A percentile compares a stretch with the other conserved stretches of the same genome.
Evolutionary conservation across 1,140 invertebrate genomes (phyloP).

Genomic region (Mycetomoellerius zeteki): DNA sequence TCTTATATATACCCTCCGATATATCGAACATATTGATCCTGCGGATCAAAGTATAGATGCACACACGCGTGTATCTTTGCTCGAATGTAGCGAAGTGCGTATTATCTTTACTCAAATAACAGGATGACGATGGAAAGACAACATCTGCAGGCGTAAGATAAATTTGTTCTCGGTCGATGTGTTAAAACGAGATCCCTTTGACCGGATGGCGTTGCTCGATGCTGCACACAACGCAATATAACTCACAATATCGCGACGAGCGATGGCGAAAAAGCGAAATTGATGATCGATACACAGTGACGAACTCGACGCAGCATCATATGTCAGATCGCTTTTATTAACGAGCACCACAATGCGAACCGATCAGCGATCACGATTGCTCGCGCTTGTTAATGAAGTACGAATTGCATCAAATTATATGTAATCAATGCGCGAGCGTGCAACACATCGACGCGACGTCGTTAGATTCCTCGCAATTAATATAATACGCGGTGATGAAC

Average conservation of each 20-base stretch:
- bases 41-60: conserved; percentile 22
- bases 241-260: conserved; percentile 34
- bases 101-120: conserved; percentile 49
- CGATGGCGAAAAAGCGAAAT: conserved; percentile 46
- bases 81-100: conserved; percentile 22
- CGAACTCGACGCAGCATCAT: not conserved
- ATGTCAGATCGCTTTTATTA: conserved; percentile 37
- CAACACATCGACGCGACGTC: not conserved
- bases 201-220: conserved; percentile 57
- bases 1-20: not conserved
- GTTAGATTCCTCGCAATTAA: conserved; percentile 56
- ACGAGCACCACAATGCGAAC: not conserved
- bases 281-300: conserved; percentile 45
- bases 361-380: conserved; percentile 19
- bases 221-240: conserved; percentile 55
- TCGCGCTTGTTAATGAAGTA: conserved; percentile 39
- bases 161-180: conserved; percentile 70
- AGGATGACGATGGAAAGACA: conserved; percentile 70
- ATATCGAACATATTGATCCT: conserved; percentile 9
- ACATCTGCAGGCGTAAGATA: conserved; percentile 73
- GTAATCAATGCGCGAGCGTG: conserved; percentile 31
- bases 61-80: not conserved
- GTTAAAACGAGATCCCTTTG: conserved; percentile 65
- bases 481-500: conserved; percentile 53
- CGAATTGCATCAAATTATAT: conserved; percentile 35